Conservation (phyloP, 2,113 vertebrate genomes). For the Trematocara unimaculatum region DNA sequence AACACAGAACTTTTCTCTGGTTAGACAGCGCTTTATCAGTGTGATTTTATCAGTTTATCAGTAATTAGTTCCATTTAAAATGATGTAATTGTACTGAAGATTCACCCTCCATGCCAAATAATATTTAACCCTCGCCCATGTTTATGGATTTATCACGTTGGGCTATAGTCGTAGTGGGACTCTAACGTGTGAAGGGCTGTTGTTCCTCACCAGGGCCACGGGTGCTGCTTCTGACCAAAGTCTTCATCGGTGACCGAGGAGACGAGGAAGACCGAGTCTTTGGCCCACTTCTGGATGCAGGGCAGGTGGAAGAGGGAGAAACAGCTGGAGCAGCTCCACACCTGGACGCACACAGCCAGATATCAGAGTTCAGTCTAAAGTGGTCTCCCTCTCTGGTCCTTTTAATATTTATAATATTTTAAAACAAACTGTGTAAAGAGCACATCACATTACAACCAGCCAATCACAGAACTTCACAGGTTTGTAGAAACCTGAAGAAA, state of each 20-base stretch:
- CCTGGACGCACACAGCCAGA: conserved; percentile 61
- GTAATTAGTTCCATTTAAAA: not conserved
- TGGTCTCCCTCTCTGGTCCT: not conserved
- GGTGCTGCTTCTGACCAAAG: conserved; percentile 87
- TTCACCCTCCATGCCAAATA: not conserved
- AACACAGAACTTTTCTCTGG: fast-evolving
- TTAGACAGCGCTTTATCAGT: not conserved
- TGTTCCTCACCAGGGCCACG: conserved; percentile 90
- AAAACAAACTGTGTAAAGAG: not conserved
- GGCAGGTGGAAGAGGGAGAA: conserved; percentile 95
- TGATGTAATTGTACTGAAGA: fast-evolving
- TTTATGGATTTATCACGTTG: not conserved
- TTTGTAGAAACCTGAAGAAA: not conserved
- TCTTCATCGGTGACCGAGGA: conserved; percentile 87
- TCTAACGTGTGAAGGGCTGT: not conserved
- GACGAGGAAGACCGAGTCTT: conserved; percentile 88
- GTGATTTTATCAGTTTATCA: fast-evolving
- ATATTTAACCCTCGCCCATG: fast-evolving
- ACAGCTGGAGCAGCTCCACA: conserved; percentile 93
- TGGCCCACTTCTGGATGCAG: conserved; percentile 97
- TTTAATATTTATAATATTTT: fast-evolving
- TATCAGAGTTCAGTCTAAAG: not conserved
- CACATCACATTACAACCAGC: not conserved
- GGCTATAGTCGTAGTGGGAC: fast-evolving
- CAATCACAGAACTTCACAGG: not conserved